Evolutionary conservation across 2,797 vertebrate species (phyloP).

Genomic region (Liasis olivaceus): DNA sequence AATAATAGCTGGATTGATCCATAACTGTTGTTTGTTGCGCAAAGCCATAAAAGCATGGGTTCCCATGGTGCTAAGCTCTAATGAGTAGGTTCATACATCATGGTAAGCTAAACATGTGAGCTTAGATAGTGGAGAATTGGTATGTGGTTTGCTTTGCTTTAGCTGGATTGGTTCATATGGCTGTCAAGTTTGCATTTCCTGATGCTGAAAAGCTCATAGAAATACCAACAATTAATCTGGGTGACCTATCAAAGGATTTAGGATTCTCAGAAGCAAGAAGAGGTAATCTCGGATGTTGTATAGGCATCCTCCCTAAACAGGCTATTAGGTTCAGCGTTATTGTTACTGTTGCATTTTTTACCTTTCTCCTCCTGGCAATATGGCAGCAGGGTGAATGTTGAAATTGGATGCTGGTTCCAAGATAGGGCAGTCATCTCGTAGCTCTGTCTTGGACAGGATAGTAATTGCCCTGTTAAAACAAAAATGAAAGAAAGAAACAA

Average conservation of each 20-base stretch:
- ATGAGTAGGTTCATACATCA: background rate
- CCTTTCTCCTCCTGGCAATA: background rate
- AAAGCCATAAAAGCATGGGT: background rate
- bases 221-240: slow-evolving; percentile 8
- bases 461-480: background rate
- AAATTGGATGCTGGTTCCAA: background rate
- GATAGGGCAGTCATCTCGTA: background rate
- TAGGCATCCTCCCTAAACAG: background rate
- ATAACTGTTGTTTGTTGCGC: background rate
- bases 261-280: background rate
- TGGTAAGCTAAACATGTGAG: background rate
- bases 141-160: background rate
- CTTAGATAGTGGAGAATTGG: background rate
- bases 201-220: background rate
- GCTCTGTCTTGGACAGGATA: background rate
- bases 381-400: background rate
- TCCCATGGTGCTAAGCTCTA: background rate
- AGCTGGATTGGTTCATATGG: background rate
- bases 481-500: background rate
- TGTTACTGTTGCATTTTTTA: slow-evolving; percentile 21
- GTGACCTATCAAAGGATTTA: background rate
- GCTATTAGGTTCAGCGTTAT: background rate
- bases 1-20: background rate
- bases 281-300: background rate
- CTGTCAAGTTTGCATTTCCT: background rate